phyloP scores from a whole-genome alignment of 1,140 invertebrate species.

The Paraescarpia echinospica region DNA sequence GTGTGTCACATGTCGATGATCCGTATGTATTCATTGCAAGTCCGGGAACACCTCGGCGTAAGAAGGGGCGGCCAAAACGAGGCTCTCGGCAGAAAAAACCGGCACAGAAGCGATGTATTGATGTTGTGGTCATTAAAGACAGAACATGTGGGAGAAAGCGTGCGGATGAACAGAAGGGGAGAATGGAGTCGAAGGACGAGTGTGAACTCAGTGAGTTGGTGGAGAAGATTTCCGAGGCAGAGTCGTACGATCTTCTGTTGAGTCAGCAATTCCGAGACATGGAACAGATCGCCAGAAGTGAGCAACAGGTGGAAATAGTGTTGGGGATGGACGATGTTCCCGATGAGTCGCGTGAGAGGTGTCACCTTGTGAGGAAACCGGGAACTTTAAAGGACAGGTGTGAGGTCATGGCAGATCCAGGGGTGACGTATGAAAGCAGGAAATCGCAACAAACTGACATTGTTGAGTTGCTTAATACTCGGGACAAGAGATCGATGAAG shows the following conservation, averaged over 20 bases:
- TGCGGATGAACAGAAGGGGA: not conserved
- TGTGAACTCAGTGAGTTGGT: conserved; percentile 28
- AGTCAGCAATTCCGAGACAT: conserved; percentile 32
- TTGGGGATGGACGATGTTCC: not conserved
- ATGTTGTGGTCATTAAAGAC: not conserved
- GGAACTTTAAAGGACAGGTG: not conserved
- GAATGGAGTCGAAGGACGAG: not conserved
- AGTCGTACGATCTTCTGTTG: conserved; percentile 44
- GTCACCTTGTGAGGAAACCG: not conserved
- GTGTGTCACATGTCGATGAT: not conserved
- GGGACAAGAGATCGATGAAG: not conserved
- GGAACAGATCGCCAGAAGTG: conserved; percentile 11
- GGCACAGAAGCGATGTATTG: not conserved
- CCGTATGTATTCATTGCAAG: not conserved
- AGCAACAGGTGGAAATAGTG: not conserved
- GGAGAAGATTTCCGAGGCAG: conserved; percentile 40
- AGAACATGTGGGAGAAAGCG: not conserved
- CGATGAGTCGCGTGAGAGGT: not conserved
- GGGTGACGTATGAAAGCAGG: not conserved
- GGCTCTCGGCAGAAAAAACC: not conserved
- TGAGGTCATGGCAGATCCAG: not conserved
- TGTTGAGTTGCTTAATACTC: not conserved
- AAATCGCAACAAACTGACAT: not conserved
- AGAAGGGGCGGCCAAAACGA: not conserved
- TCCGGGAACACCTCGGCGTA: not conserved